A percentile compares a stretch with the other conserved stretches of the same genome.
phyloP scores from a whole-genome alignment of 2,113 vertebrate species.

The Ceyx margarethae region DNA sequence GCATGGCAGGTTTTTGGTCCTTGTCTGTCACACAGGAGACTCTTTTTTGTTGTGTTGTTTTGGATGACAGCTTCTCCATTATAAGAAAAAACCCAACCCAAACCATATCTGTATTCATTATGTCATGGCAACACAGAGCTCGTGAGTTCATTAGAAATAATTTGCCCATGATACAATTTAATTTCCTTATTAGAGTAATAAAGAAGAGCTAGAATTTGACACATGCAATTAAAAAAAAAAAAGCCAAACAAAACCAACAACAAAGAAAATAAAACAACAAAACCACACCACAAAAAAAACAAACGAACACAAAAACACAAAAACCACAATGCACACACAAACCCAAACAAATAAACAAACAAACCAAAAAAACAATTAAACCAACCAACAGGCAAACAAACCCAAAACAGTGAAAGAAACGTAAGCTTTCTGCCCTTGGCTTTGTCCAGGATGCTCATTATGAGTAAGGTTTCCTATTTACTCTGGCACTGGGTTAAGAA shows the following conservation, averaged over 20 bases:
- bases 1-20: neutral
- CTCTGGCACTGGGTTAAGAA: constrained; percentile 18
- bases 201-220: neutral
- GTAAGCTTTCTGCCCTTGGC: neutral
- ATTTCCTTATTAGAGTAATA: neutral
- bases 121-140: neutral
- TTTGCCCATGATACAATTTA: neutral
- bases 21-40: neutral
- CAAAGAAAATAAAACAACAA: neutral
- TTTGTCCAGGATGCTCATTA: neutral
- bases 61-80: neutral
- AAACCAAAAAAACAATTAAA: neutral
- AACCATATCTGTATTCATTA: neutral
- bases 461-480: constrained; percentile 23
- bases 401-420: neutral
- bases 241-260: neutral
- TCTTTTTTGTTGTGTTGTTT: neutral
- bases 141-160: neutral
- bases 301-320: neutral
- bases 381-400: neutral
- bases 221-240: neutral
- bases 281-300: neutral
- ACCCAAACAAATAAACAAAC: neutral
- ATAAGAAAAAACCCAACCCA: too few relatives aligned
- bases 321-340: neutral